phyloP scores from a whole-genome alignment of 2,888 invertebrate species.

The Netelia fuscicornis region DNA sequence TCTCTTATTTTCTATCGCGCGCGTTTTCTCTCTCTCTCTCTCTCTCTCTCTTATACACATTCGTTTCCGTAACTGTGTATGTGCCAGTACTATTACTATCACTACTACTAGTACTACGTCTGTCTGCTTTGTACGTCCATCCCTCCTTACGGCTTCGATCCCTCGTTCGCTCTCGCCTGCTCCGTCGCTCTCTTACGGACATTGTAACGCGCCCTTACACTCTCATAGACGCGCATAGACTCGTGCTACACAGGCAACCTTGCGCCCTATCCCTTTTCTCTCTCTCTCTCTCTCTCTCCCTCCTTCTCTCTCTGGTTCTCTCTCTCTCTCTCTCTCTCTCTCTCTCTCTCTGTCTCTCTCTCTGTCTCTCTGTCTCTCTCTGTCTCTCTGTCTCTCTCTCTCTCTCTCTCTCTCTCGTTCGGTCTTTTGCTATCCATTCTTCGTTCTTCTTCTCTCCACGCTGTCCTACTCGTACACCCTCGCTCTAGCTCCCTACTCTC shows the following conservation, averaged over 20 bases:
- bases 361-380: not conserved
- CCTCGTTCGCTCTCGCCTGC: constrained; percentile 65
- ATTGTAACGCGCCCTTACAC: constrained; percentile 44
- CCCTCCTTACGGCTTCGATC: constrained; percentile 58
- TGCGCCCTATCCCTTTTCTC: constrained; percentile 1
- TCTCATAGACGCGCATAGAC: constrained; percentile 37
- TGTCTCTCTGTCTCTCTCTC: constrained; percentile 1
- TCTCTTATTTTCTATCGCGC: constrained; percentile 22
- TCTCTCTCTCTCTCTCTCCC: too few relatives aligned
- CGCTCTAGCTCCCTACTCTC: constrained; percentile 57
- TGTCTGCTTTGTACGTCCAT: constrained; percentile 51
- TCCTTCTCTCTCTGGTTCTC: not conserved
- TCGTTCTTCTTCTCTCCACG: constrained; percentile 20
- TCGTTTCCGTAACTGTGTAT: constrained; percentile 3
- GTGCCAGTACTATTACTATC: constrained; percentile 24
- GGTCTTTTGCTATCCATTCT: constrained; percentile 13
- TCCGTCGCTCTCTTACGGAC: constrained; percentile 13
- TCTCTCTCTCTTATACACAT: constrained; percentile 21
- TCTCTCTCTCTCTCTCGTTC: not conserved
- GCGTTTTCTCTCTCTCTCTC: constrained; percentile 15
- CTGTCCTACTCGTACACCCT: constrained; percentile 40
- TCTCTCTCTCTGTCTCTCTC: not conserved
- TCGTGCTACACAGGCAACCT: constrained; percentile 10
- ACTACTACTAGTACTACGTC: constrained; percentile 21
- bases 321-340: constrained; percentile 1